phyloP scores from a whole-genome alignment of 2,888 invertebrate species.

The Erynnis tages region DNA sequence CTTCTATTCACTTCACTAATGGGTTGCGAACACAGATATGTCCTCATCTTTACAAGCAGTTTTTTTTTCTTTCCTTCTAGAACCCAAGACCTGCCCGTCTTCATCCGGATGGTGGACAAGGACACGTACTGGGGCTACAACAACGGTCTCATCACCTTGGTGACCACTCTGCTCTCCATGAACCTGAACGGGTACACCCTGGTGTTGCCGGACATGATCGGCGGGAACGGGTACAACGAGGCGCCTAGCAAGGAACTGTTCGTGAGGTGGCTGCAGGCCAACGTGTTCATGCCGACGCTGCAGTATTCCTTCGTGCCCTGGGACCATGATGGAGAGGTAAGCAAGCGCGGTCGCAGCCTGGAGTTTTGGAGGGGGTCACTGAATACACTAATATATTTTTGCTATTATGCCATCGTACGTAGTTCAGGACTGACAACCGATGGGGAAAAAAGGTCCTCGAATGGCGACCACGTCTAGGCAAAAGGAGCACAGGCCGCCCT shows the following conservation, averaged over 20 bases:
- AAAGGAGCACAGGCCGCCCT: too few relatives aligned
- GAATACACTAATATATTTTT: too few relatives aligned
- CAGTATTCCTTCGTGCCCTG: conserved; percentile 91
- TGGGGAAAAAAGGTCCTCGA: too few relatives aligned
- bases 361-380: too few relatives aligned
- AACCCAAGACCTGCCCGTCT: conserved; percentile 86
- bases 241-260: conserved; percentile 82
- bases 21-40: too few relatives aligned
- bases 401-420: too few relatives aligned
- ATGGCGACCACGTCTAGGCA: too few relatives aligned
- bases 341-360: too few relatives aligned
- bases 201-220: conserved; percentile 90
- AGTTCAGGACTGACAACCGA: too few relatives aligned
- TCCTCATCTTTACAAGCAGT: too few relatives aligned
- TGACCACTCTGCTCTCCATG: conserved; percentile 85
- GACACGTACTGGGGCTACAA: conserved; percentile 85
- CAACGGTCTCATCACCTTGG: conserved; percentile 86
- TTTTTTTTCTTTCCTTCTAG: conserved; percentile 42
- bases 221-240: conserved; percentile 81
- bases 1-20: too few relatives aligned
- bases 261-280: conserved; percentile 89
- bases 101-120: conserved; percentile 90
- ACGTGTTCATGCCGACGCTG: conserved; percentile 88
- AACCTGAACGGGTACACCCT: conserved; percentile 84
- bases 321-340: conserved; percentile 84